phyloP scores from a whole-genome alignment of 2,797 vertebrate genomes.

The Characodon lateralis region DNA sequence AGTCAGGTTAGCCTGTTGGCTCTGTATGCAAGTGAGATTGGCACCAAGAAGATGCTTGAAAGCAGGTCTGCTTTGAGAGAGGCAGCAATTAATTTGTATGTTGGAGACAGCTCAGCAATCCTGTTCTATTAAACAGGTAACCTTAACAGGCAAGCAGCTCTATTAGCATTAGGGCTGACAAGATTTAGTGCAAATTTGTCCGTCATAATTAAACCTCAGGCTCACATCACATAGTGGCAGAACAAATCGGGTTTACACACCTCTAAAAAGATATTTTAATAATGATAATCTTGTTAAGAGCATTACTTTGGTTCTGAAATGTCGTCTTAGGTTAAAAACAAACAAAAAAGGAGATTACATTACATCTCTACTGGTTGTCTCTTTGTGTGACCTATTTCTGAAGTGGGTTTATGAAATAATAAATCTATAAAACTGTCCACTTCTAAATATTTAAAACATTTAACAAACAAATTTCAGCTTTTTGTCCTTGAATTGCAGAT shows the following conservation, averaged over 20 bases:
- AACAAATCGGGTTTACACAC: constrained; percentile 45
- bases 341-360: constrained; percentile 26
- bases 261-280: constrained; percentile 45
- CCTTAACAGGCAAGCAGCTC: constrained; percentile 31
- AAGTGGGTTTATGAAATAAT: constrained; percentile 13
- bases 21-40: constrained; percentile 38
- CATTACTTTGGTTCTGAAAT: constrained; percentile 42
- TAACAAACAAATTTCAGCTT: not conserved
- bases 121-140: constrained; percentile 39
- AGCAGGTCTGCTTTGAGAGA: constrained; percentile 37
- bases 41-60: constrained; percentile 38
- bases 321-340: constrained; percentile 43
- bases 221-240: constrained; percentile 37
- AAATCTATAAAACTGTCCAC: not conserved
- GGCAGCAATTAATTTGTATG: constrained; percentile 31
- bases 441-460: constrained; percentile 6
- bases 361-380: not conserved
- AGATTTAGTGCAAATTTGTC: constrained; percentile 65
- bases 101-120: constrained; percentile 51
- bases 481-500: constrained; percentile 11
- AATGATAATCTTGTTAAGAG: constrained; percentile 56
- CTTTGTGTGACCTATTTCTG: constrained; percentile 2
- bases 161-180: constrained; percentile 34
- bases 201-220: constrained; percentile 61
- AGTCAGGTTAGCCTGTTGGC: constrained; percentile 48